These are phyloP conservation scores for Machimus rusticus DNA, from an alignment of 2,888 invertebrate genomes.

Conservation along the genomic window DNA sequence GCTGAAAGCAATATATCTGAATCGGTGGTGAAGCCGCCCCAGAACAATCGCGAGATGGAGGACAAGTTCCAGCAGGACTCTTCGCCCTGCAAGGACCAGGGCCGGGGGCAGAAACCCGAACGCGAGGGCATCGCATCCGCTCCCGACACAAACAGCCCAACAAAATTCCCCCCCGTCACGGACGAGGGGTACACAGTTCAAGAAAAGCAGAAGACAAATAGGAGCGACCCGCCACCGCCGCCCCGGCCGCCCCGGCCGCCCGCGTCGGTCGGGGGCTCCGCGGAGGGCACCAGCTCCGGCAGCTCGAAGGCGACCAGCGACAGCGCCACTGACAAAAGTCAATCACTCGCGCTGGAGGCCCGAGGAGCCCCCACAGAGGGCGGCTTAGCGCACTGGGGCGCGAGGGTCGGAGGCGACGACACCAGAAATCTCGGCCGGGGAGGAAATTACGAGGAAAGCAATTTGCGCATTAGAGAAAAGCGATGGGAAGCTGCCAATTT, in stretches of 20 bases:
- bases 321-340: slow-evolving; percentile 10
- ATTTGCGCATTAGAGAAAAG: slow-evolving; percentile 35
- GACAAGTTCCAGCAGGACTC: neutral
- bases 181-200: slow-evolving; percentile 7
- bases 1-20: slow-evolving; percentile 44
- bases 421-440: neutral
- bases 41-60: neutral
- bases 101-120: neutral
- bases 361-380: neutral
- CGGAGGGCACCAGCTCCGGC: neutral
- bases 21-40: neutral
- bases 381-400: neutral
- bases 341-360: neutral
- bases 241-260: too few relatives aligned
- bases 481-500: neutral
- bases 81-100: neutral
- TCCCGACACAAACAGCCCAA: slow-evolving; percentile 6
- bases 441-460: slow-evolving; percentile 41
- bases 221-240: neutral
- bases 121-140: slow-evolving; percentile 13
- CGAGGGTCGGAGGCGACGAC: slow-evolving; percentile 4
- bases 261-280: neutral
- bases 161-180: neutral
- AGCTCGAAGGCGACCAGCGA: slow-evolving; percentile 6
- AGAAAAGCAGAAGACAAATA: slow-evolving; percentile 25